These are phyloP conservation scores for Sebastolobus alascanus DNA, from an alignment of 2,797 vertebrate species.

Conservation along the genomic window DNA sequence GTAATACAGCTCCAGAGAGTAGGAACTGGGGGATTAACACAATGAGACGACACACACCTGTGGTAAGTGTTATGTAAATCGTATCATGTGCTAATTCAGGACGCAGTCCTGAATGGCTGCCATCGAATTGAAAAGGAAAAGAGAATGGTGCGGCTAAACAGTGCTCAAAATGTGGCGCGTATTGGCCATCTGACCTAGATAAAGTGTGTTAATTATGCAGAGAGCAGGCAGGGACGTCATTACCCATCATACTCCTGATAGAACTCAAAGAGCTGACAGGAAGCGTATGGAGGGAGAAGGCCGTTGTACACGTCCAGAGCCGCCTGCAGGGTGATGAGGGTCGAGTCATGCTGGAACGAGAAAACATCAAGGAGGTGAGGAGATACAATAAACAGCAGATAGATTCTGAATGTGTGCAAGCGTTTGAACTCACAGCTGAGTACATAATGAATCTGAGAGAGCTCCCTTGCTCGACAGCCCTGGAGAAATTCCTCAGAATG, in stretches of 20 bases:
- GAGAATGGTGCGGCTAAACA: conserved; percentile 14
- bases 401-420: conserved; percentile 23
- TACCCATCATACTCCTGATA: conserved; percentile 87
- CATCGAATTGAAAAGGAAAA: conserved; percentile 41
- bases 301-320: conserved; percentile 90
- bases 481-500: conserved; percentile 89
- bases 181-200: conserved; percentile 62
- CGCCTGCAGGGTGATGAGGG: conserved; percentile 91
- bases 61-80: conserved; percentile 44
- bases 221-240: conserved; percentile 58
- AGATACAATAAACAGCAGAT: conserved; percentile 17
- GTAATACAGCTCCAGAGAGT: conserved; percentile 90
- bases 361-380: conserved; percentile 39
- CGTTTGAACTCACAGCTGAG: conserved; percentile 87
- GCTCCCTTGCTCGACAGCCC: conserved; percentile 78
- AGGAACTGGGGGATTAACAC: conserved; percentile 78
- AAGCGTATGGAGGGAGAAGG: conserved; percentile 89
- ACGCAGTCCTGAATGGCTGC: conserved; percentile 37
- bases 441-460: conserved; percentile 89
- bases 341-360: conserved; percentile 89
- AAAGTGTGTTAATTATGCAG: conserved; percentile 51
- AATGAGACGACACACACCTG: conserved; percentile 58
- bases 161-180: conserved; percentile 31
- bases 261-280: conserved; percentile 93
- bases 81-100: conserved; percentile 56